A percentile compares a stretch with the other conserved stretches of the same genome.
Conservation (phyloP, 2,113 vertebrate genomes). For the Regulus satrapa region DNA sequence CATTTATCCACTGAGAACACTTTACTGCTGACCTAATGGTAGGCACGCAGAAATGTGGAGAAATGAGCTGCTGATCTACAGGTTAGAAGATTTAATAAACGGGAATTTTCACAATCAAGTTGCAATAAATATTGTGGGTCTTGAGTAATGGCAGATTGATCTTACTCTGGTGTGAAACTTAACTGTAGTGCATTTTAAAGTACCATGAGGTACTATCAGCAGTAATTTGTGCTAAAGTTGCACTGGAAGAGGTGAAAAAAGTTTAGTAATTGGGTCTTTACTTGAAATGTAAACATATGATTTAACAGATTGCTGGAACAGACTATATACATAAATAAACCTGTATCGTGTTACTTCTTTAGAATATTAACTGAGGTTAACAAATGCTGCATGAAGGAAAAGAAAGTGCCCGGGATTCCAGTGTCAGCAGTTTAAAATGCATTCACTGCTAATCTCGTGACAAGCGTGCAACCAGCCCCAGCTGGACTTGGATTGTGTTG, state of each 20-base stretch:
- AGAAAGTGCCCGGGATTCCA: neutral
- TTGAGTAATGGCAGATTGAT: neutral
- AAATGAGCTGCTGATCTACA: neutral
- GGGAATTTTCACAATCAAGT: neutral
- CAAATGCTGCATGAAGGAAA: neutral
- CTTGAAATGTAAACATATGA: constrained; percentile 44
- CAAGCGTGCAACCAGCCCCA: neutral
- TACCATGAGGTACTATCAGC: neutral
- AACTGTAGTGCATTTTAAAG: constrained; percentile 3
- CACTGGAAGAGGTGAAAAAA: constrained; percentile 44
- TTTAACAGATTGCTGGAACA: constrained; percentile 63
- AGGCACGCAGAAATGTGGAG: neutral
- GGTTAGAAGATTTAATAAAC: neutral
- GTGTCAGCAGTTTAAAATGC: neutral
- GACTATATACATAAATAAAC: constrained; percentile 44
- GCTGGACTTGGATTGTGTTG: neutral
- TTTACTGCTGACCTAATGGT: neutral
- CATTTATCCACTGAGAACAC: neutral
- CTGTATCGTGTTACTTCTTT: constrained; percentile 12
- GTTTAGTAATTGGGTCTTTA: constrained; percentile 47
- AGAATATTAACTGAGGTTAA: neutral
- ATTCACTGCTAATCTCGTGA: neutral
- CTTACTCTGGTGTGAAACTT: neutral
- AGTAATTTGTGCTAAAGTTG: constrained; percentile 20
- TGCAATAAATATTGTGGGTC: neutral